Evolutionary conservation across 2,797 vertebrate species (phyloP).

Genomic region (Coranthus polyacanthus): DNA sequence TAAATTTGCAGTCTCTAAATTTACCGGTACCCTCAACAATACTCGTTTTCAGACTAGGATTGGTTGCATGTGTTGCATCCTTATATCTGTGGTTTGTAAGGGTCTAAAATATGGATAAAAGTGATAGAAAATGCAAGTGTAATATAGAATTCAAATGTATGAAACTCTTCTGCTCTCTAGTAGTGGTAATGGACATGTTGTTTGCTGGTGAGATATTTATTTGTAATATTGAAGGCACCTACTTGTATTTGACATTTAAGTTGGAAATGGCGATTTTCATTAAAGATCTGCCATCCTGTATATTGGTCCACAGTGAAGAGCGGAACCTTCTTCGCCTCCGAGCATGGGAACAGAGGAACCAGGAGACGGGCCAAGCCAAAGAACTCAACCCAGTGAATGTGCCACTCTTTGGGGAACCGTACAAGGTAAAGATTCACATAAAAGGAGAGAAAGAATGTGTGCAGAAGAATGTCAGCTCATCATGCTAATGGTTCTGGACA

Average conservation of each 20-base stretch:
- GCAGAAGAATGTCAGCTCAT: no score
- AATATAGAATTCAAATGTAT: no score
- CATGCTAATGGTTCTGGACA: no score
- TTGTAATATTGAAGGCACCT: not conserved
- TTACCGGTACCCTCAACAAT: no score
- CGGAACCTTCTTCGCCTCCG: slow-evolving; percentile 92
- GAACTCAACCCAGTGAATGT: slow-evolving; percentile 83
- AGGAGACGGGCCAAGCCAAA: slow-evolving; percentile 89
- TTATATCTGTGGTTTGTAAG: not conserved
- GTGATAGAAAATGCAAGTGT: no score
- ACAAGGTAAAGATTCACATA: slow-evolving; percentile 88
- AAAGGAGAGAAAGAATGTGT: no score
- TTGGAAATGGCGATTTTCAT: not conserved
- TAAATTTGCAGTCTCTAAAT: slow-evolving; percentile 2
- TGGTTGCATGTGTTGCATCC: not conserved
- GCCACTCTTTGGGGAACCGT: slow-evolving; percentile 95
- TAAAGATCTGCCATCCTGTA: slow-evolving; percentile 21
- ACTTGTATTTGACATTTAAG: not conserved
- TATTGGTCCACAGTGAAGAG: slow-evolving; percentile 86
- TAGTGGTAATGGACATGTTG: not conserved
- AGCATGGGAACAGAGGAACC: slow-evolving; percentile 92
- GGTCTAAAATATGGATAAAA: not conserved
- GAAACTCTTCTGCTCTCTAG: no score
- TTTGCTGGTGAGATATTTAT: not conserved
- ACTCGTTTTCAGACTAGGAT: not conserved